Base-by-base conservation (phyloP, 2,888 invertebrate species). In the Leuctra nigra region DNA sequence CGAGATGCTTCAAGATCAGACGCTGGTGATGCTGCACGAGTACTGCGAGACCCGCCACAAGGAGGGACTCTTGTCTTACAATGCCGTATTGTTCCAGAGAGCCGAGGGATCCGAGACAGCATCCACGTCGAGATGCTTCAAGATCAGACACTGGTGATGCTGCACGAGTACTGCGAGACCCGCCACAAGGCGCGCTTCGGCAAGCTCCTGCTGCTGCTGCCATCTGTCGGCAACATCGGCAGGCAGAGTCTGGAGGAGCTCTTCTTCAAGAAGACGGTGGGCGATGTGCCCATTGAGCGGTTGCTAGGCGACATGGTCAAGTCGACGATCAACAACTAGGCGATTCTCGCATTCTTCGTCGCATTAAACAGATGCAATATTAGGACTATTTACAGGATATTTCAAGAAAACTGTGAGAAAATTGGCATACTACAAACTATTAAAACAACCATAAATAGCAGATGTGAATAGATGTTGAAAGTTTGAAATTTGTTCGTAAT, bases 181-280 rank as follows among this genome's bases (percentile, higher is more conserved):
- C 65, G 69, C 13, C 69, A 68, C 57, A 76, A 75, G 64, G 71
- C 79, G 0, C 76, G 91, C 18, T 84, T 90, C 63, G 89, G 87
- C 0, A 84, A 84, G 63, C 72, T 91, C 2, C 75, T 91, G 63
- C 73, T 91, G 2, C 75, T 88, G 1, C 71, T 92, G 54, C 87
- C 91, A 1, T 79, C 82, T 20, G 78, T 82, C 24, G 81, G 72
- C 57, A 73, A 70, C 11, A 72, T 82, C 39, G 75, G 75, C 58
- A 73, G 79, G 1, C 68, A 70, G 20, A 77, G 77, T 3, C 72
- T 83, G 0, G 81, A 82, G 64, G 86, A 87, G 63, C 72, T 91
- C 11, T 80, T 93, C 58, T 92, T 93, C 73, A 81, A 86, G 58
- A 83, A 85, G 61, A 86, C 88, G 0, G 82, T 87, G 55, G 87